Base-by-base conservation (phyloP, 2,113 vertebrate genomes). In the Mormyrus lacerda region DNA sequence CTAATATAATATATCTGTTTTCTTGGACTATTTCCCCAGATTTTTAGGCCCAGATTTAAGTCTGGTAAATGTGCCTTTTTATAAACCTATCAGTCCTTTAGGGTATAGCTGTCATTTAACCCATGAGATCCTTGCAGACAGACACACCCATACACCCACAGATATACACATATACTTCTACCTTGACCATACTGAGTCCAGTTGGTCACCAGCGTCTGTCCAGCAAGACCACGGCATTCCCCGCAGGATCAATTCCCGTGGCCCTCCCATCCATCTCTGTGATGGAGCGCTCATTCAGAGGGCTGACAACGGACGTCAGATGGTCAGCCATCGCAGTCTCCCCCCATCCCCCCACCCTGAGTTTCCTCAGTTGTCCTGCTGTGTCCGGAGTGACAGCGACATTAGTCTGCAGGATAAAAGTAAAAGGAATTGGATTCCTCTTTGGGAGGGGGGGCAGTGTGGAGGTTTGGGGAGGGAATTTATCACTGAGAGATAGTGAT, bases 351-450 rank as follows among this genome's bases (percentile, higher is more conserved):
- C 69, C 69, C 69, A 31, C 9, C 45, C 85, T 42, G 87, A 51
- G 73, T 69, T 88, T 85, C 89, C 76, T 73, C 55, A 48, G 55
- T 88, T 87, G 39, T 85, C 53, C 94, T 94, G 93, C 95, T 95
- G 94, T 94, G 94, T 95, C 94, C 94, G 88, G 87, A 76, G 93
- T 94, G 95, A 96, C 95, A 95, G 95, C 94, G 94, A 94, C 95
- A 95, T 96, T 95, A 95, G 94, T 96, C 94, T 96, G 93, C 94
- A 89, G 93, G 92, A 91, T 69, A 90, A 92, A 92, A 91, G 89
- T 91, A 90, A 92, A 94, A 95, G 83, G 88, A 91, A 93, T 92
- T 91, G 91, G 58, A 48, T 91, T 91, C 89, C 90, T 91, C 84
- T 47, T 69, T 83, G 8, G 27, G 24, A 58, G 50, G 47, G 87